These are phyloP conservation scores for Corella eumyota DNA, from an alignment of 23 tunicate genomes.

Conservation along the genomic window DNA sequence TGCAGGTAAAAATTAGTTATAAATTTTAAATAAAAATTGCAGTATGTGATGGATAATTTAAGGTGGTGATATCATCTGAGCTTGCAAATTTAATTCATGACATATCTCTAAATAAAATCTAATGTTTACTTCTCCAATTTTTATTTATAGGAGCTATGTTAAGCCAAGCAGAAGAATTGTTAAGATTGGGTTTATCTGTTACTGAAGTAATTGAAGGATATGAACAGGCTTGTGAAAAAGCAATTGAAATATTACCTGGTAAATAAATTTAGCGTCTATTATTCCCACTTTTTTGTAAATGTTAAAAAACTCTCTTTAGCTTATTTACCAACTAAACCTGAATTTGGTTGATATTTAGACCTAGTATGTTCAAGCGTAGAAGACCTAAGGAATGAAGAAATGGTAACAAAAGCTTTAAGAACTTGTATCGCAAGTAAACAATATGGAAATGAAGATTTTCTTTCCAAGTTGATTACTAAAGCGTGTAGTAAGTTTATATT, in stretches of 20 bases:
- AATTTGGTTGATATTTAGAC: slow-evolving; percentile 11
- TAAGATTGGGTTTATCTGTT: slow-evolving; percentile 92
- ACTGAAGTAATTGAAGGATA: slow-evolving; percentile 93
- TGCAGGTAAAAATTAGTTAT: slow-evolving; percentile 85
- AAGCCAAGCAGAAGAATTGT: slow-evolving; percentile 81
- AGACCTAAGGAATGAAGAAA: slow-evolving; percentile 47
- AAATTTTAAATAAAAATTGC: not conserved
- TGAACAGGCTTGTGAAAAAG: slow-evolving; percentile 91
- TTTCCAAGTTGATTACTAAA: slow-evolving; percentile 62
- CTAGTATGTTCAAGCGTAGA: slow-evolving; percentile 49
- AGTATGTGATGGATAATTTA: no score
- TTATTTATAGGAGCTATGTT: slow-evolving; percentile 65
- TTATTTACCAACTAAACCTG: not conserved
- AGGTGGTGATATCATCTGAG: no score
- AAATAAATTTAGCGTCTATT: not conserved
- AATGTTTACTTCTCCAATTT: no score
- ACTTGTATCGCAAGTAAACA: slow-evolving; percentile 88
- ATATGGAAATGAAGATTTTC: slow-evolving; percentile 96
- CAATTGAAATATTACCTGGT: slow-evolving; percentile 68
- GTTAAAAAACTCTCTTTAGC: not conserved
- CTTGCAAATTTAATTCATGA: no score
- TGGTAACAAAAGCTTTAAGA: slow-evolving; percentile 60
- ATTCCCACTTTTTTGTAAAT: not conserved
- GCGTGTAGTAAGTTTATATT: slow-evolving; percentile 67
- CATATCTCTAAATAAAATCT: no score